Conservation (phyloP, 2,113 vertebrate genomes). For the Neodontobutis hainanensis region DNA sequence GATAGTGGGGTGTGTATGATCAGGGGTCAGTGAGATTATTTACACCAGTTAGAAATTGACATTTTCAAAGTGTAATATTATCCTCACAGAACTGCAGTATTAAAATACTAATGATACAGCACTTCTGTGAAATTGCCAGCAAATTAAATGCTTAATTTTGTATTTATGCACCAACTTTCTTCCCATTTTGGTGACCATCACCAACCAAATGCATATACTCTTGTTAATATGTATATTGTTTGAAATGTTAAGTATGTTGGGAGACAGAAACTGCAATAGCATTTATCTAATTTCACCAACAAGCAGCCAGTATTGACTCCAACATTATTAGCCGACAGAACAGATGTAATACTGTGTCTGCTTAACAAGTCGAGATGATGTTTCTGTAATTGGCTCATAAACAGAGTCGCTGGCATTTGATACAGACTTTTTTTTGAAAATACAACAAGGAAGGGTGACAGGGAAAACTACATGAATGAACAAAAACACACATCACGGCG, state of each 20-base stretch:
- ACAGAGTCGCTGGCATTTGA: slow-evolving; percentile 61
- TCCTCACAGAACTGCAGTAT: slow-evolving; percentile 34
- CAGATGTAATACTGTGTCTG: slow-evolving; percentile 6
- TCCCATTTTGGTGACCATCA: neutral
- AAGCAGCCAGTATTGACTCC: neutral
- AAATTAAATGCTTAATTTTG: slow-evolving; percentile 21
- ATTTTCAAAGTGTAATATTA: neutral
- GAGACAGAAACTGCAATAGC: neutral
- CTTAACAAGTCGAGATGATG: slow-evolving; percentile 38
- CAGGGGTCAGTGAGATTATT: slow-evolving; percentile 27
- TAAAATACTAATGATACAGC: neutral
- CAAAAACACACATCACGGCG: slow-evolving; percentile 57
- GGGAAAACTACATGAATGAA: slow-evolving; percentile 61
- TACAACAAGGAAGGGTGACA: slow-evolving; percentile 67
- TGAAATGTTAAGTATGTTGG: neutral
- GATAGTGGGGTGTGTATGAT: slow-evolving; percentile 15
- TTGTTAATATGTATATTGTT: neutral
- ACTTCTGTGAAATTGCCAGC: slow-evolving; percentile 15
- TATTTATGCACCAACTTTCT: slow-evolving; percentile 18
- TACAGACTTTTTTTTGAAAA: slow-evolving; percentile 59
- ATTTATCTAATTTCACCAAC: neutral
- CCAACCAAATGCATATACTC: neutral
- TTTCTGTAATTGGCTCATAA: slow-evolving; percentile 54
- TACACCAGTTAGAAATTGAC: slow-evolving; percentile 38
- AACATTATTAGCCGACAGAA: slow-evolving; percentile 16